Evolutionary conservation across 2,888 invertebrate species (phyloP).

Genomic region (Drosophila differens): DNA sequence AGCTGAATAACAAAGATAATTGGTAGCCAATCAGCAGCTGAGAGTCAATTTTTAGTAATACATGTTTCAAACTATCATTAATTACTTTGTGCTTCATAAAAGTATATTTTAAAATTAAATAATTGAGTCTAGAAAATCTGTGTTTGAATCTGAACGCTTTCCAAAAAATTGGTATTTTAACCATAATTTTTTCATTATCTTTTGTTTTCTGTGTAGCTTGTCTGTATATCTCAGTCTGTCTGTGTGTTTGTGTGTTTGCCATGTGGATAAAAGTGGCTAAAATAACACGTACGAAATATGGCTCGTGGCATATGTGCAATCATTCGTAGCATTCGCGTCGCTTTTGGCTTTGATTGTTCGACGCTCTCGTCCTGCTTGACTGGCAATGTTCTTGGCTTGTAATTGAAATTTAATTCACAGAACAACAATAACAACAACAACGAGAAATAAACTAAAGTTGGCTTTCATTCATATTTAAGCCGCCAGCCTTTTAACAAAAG

Average conservation of each 20-base stretch:
- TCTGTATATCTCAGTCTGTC: constrained; percentile 11
- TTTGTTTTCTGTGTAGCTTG: constrained; percentile 1
- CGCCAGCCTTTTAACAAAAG: constrained; percentile 50
- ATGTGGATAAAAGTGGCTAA: constrained; percentile 60
- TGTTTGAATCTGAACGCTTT: neutral
- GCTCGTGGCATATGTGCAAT: constrained; percentile 68
- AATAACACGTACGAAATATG: constrained; percentile 71
- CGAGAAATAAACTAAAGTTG: constrained; percentile 32
- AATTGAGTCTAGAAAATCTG: neutral
- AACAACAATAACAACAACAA: constrained; percentile 18
- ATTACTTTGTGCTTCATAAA: neutral
- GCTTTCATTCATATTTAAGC: constrained; percentile 68
- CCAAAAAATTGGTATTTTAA: neutral
- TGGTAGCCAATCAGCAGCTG: neutral
- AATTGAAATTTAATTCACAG: constrained; percentile 64
- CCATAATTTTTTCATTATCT: neutral
- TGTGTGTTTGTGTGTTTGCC: constrained; percentile 15
- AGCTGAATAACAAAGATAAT: neutral
- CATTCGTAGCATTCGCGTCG: constrained; percentile 46
- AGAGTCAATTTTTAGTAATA: neutral
- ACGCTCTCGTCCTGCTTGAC: constrained; percentile 3
- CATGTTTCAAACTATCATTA: neutral
- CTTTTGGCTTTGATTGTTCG: constrained; percentile 41
- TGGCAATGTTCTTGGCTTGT: constrained; percentile 18
- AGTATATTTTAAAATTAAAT: neutral